phyloP scores from a whole-genome alignment of 1,140 invertebrate species.

The Conus ventricosus region DNA sequence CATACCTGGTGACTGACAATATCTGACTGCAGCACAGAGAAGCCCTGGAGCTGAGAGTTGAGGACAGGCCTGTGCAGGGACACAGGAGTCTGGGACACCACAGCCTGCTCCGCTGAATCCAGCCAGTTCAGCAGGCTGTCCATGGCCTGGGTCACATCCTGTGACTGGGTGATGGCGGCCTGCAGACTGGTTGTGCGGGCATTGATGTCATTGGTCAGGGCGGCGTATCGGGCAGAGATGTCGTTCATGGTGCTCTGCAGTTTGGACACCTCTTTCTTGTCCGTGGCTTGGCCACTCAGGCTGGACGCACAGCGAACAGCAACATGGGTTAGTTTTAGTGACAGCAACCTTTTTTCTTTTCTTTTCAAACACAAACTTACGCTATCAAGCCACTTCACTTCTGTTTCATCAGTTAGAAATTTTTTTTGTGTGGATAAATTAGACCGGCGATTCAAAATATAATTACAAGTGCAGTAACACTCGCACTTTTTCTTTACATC shows the following conservation, averaged over 20 bases:
- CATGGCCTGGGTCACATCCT: constrained; percentile 94
- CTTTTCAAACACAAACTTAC: no score
- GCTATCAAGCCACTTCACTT: no score
- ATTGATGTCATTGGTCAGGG: constrained; percentile 78
- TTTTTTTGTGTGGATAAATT: no score
- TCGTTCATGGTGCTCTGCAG: constrained; percentile 86
- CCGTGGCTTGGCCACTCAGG: constrained; percentile 22
- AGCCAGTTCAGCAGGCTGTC: constrained; percentile 91
- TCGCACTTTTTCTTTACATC: no score
- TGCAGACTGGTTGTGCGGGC: constrained; percentile 74
- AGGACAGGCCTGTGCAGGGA: constrained; percentile 91
- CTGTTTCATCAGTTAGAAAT: no score
- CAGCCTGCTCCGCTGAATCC: constrained; percentile 86
- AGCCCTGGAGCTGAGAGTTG: constrained; percentile 91
- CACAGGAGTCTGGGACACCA: constrained; percentile 84
- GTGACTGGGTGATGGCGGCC: constrained; percentile 91
- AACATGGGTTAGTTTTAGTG: no score
- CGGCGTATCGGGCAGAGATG: constrained; percentile 84
- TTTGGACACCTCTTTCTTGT: constrained; percentile 81
- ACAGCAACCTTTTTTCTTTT: no score
- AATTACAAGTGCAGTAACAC: no score
- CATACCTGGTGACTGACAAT: constrained; percentile 86
- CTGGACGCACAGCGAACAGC: background rate
- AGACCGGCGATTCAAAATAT: no score
- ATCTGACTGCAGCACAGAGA: constrained; percentile 87